Evolutionary conservation across 2,113 vertebrate genomes (phyloP).

Genomic region (Strix aluco): DNA sequence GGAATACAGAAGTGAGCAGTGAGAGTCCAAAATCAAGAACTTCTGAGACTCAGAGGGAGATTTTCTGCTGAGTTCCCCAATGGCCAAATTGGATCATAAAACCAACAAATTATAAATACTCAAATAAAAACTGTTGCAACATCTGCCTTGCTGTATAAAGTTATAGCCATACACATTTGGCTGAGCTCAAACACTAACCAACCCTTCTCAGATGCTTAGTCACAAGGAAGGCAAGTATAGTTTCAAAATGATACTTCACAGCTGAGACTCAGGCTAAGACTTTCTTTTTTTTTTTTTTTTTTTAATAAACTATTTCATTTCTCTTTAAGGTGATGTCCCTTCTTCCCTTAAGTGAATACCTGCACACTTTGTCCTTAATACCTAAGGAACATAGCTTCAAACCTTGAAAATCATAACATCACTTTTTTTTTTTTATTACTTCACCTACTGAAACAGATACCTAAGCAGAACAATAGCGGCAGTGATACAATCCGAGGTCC

Average conservation of each 20-base stretch:
- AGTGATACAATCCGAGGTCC: not conserved
- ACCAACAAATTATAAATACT: not conserved
- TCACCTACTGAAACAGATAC: not conserved
- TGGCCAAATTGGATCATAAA: not conserved
- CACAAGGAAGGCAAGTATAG: not conserved
- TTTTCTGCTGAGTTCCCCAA: not conserved
- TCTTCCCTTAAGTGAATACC: not conserved
- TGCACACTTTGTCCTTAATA: not conserved
- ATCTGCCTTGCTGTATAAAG: not conserved
- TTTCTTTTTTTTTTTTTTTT: not conserved
- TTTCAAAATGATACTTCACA: not conserved
- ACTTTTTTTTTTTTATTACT: not conserved
- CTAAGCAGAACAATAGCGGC: not conserved
- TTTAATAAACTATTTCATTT: not conserved
- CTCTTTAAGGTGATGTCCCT: not conserved
- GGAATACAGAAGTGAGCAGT: not conserved
- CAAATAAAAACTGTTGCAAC: not conserved
- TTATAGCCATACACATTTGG: not conserved
- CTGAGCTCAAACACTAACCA: not conserved
- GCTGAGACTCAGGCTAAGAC: not conserved
- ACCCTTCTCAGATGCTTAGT: not conserved
- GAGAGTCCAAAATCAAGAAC: not conserved
- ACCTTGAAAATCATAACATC: conserved; percentile 1
- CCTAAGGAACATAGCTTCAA: not conserved
- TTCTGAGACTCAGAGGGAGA: not conserved